Percentiles rank a stretch among this genome's conserved stretches.
Conservation (phyloP, 2,888 invertebrate species). For the Philaethria dido region DNA sequence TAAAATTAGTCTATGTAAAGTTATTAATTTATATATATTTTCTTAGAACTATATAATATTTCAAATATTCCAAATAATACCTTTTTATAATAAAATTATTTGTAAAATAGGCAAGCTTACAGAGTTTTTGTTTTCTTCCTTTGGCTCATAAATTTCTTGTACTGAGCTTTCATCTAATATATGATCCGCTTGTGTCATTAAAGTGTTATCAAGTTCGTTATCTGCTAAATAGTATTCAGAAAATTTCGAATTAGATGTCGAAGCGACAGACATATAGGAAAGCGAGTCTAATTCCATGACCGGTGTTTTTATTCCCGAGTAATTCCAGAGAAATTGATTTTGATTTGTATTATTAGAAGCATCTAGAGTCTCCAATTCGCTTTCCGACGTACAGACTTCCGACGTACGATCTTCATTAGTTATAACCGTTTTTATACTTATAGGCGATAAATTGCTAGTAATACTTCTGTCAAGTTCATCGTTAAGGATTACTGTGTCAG, state of each 20-base stretch:
- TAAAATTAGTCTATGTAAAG: too few relatives aligned
- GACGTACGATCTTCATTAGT: slow-evolving; percentile 51
- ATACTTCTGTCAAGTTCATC: slow-evolving; percentile 44
- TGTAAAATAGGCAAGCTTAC: slow-evolving; percentile 45
- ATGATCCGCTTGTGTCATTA: slow-evolving; percentile 37
- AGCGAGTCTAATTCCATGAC: slow-evolving; percentile 55
- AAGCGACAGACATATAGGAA: slow-evolving; percentile 63
- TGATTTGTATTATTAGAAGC: slow-evolving; percentile 16
- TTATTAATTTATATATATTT: not conserved
- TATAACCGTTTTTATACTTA: slow-evolving; percentile 53
- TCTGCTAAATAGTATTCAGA: slow-evolving; percentile 65
- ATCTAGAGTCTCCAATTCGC: slow-evolving; percentile 47
- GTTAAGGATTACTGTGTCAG: slow-evolving; percentile 52
- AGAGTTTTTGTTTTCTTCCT: slow-evolving; percentile 52
- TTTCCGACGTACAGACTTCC: slow-evolving; percentile 47
- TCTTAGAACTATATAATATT: too few relatives aligned
- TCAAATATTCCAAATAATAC: not conserved
- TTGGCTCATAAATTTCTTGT: slow-evolving; percentile 67
- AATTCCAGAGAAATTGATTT: slow-evolving; percentile 50
- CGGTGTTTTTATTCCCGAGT: slow-evolving; percentile 13
- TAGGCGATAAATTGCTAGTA: slow-evolving; percentile 48
- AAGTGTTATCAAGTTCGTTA: slow-evolving; percentile 50
- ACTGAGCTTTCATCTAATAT: slow-evolving; percentile 50
- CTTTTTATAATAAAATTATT: not conserved
- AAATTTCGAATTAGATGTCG: slow-evolving; percentile 57